These are phyloP conservation scores for Cenopis cana DNA, from an alignment of 2,888 invertebrate genomes.

Conservation along the genomic window DNA sequence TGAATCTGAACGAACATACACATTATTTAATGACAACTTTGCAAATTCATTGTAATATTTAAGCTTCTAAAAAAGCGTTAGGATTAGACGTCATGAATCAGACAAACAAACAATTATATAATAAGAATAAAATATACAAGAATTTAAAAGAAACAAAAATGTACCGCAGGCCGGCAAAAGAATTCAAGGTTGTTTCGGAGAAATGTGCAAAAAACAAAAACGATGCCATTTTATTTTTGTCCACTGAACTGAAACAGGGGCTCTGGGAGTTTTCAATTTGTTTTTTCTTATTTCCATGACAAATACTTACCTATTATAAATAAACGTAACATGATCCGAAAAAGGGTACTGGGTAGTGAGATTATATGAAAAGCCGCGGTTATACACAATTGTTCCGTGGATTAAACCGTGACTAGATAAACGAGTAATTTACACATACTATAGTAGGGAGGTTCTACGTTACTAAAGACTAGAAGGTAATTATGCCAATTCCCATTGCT, in stretches of 20 bases:
- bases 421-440: too few species aligned
- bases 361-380: too few species aligned
- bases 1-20: neutral
- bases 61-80: too few species aligned
- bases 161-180: neutral
- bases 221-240: constrained; percentile 11
- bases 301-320: neutral
- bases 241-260: neutral
- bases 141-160: constrained; percentile 5
- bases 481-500: constrained; percentile 6
- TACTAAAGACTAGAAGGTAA: neutral
- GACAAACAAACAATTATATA: neutral
- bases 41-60: too few species aligned
- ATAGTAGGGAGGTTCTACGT: too few species aligned
- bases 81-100: neutral
- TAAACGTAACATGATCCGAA: too few species aligned
- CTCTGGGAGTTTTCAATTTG: neutral
- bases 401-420: too few species aligned
- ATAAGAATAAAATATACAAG: neutral
- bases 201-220: constrained; percentile 8
- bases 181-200: constrained; percentile 9
- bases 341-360: too few species aligned
- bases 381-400: too few species aligned
- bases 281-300: neutral
- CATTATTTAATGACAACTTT: too few species aligned